Evolutionary conservation across 1,140 invertebrate species (phyloP), one percentile per base, ranked within the genome.

Genomic region (Bactericera cockerelli): DNA sequence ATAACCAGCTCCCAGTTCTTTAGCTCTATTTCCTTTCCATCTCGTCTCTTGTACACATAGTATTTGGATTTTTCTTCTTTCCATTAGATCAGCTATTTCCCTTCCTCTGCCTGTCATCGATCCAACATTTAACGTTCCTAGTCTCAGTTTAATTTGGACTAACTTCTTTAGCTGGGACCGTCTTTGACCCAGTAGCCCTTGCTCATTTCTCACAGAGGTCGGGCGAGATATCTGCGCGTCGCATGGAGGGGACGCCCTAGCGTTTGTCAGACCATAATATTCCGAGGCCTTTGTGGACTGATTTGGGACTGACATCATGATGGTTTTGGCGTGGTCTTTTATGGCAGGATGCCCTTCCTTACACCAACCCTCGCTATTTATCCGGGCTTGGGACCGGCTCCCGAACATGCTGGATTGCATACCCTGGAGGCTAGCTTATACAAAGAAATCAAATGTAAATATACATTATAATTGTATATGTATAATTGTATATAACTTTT

Each of bases 121-220:
- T 24, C 58, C 54, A 26, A n/a, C 36, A 8, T 56, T 13, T 22
- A n/a, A 1, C 16, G 13, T 59, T 53, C 58, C 38, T 39, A 26
- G 59, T 54, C 55, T 39, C 54, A 64, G 61, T 60, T 31, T 61
- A 61, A 65, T 63, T 58, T 58, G 33, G 33, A 36, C 33, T 36
- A 11, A 16, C 33, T 16, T 36, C 33, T 10, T 36, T 16, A 36
- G 33, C 33, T 16, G 33, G 10, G 16, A 11, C 33, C 33, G 33
- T 36, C 33, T 16, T 16, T 36, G 33, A 36, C 24, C 21, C 28
- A 26, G 22, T 19, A 13, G 33, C 19, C 11, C 10, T 4, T 24
- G 2, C 2, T n/a, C 38, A 54, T 59, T 57, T 57, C 58, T 31
- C 26, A 24, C n/a, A n/a, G n/a, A n/a, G n/a, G n/a, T n/a, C n/a